Conservation (phyloP, 64 coral and sea anemone species). For the Dendronephthya gigantea region DNA sequence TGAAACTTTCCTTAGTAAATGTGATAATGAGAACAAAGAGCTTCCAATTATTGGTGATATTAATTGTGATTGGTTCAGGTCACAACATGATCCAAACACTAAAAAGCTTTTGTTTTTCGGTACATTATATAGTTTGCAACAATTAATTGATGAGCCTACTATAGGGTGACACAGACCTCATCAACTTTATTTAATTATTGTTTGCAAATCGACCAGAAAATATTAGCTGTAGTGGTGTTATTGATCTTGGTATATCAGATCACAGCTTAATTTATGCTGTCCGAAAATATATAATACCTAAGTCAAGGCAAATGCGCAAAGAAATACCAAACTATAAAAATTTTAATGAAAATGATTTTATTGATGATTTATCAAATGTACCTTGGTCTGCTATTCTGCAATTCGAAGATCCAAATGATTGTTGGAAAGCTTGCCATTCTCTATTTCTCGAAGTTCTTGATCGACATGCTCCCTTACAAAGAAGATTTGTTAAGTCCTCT, state of each 20-base stretch:
- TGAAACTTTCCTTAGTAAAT: neutral
- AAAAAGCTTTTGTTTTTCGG: neutral
- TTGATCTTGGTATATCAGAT: neutral
- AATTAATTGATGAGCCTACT: neutral
- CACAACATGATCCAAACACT: neutral
- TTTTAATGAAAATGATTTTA: neutral
- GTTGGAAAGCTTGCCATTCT: neutral
- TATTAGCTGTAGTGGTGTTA: neutral
- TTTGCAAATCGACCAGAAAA: neutral
- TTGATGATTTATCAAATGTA: neutral
- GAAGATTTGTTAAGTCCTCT: neutral
- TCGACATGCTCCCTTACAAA: neutral
- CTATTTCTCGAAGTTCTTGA: neutral
- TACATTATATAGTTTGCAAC: neutral
- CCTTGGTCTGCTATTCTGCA: neutral
- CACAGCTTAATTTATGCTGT: neutral
- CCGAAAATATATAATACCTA: neutral
- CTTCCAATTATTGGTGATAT: neutral
- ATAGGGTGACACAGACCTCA: neutral
- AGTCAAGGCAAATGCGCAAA: neutral
- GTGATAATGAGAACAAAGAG: conserved; percentile 4
- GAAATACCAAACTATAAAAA: neutral
- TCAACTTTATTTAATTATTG: neutral
- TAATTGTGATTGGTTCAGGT: neutral
- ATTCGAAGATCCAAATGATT: neutral